Base-by-base conservation (phyloP, 1,140 invertebrate species). In the Lasioglossum baleicum region DNA sequence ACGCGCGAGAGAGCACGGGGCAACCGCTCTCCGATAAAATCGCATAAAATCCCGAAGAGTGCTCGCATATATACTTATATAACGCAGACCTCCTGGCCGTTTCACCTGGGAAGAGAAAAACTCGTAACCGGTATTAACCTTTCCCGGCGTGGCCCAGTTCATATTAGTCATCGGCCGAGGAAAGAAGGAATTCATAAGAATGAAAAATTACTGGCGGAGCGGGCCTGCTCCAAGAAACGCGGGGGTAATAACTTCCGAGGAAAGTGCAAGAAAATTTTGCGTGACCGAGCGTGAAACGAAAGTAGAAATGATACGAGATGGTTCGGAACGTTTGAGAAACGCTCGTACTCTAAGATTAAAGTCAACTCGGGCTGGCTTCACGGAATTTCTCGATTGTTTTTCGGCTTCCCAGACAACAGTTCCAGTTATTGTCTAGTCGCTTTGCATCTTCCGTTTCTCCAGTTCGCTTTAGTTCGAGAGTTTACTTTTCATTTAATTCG, bases 1-100 rank as follows among this genome's bases (percentile, higher is more conserved):
- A 78, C 80, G 51, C 64, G 48, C 42, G 35, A 3, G 35, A 35
- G 35, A 35, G 35, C 35, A 35, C 35, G 35, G 35, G 35, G 35
- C 35, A 35, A 35, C 35, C 44, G 44, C 2, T 15, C 69, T 22
- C 63, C 67, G 60, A 63, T 82, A 64, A 35, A 53, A 40, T 42
- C 67, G 79, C 74, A 40, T 74, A 70, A 83, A 82, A 83, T 79
- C 76, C 44, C 67, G 56, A 71, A 56, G 56, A 31, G 69, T 65
- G 83, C 64, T 87, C 88, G 87, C 86, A 90, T 88, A 11, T 11
- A 48, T 48, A 89, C 88, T 90, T 90, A 90, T 90, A 90, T 89
- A 83, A 65, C 65, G 58, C 22, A 67, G 31, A 11, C 42, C 10
- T 26, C 42, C 42, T 35, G 72, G 70, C 53, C 78, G 88, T 90